Evolutionary conservation across 2,113 vertebrate species (phyloP), one percentile per base, ranked within the genome.

Genomic region (Dicerorhinus sumatrensis): DNA sequence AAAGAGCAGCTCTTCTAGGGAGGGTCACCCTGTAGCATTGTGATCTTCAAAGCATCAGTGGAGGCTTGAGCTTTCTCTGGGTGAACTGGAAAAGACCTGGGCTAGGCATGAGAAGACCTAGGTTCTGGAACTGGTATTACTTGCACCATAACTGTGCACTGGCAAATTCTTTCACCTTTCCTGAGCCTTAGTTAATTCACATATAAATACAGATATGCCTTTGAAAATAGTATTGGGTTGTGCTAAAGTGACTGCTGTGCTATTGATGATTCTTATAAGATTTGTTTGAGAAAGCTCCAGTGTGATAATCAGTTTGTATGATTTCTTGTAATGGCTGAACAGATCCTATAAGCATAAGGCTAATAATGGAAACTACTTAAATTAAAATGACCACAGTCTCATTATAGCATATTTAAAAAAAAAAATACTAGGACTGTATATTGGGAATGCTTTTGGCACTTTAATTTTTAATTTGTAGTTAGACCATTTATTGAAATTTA

Each of bases 391-490:
- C 36, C 33, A 87, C 46, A 76, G 75, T 88, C 8, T 84, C 70
- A 48, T n/a, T 48, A 46, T 72, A 82, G 23, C 13, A 83, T 92
- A 72, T 51, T 60, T 87, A 46, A 4, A 56, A 54, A 73, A 42
- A 63, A 8, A 56, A 88, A 48, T 65, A 56, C 20, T 70, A 42
- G 51, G 31, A 63, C 31, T 86, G 1, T 85, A 12, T 91, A 7
- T 60, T 31, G 14, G 36, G 56, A 72, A 48, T 76, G 51, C 42
- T 89, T 91, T 92, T 62, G 21, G n/a, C 4, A 89, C 46, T 56
- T 94, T 3, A 33, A 18, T 48, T 94, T 94, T 93, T 85, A 94
- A 42, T 92, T 89, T 94, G 54, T 48, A 85, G 23, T 86, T 89
- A 75, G 31, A 81, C 5, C 72, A 92, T 20, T 89, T 72, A 65